These are phyloP conservation scores for Erebia palarica DNA, from an alignment of 2,888 invertebrate genomes.

Conservation along the genomic window DNA sequence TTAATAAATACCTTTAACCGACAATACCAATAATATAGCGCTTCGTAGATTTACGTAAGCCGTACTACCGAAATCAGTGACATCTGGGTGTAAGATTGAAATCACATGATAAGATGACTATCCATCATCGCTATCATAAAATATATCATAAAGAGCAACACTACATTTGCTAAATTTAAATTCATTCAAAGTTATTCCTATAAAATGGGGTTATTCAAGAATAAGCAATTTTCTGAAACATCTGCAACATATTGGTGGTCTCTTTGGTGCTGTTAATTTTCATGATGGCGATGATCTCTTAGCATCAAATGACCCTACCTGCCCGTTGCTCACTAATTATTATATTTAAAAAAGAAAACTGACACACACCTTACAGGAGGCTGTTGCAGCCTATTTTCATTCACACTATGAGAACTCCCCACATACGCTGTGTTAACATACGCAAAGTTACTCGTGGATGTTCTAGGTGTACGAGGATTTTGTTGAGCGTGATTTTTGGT, in stretches of 20 bases:
- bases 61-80: background rate
- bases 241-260: too few relatives aligned
- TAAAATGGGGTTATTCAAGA: too few relatives aligned
- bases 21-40: background rate
- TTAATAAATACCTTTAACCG: too few relatives aligned
- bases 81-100: background rate
- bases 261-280: too few relatives aligned
- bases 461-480: background rate
- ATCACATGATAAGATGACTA: conserved; percentile 2
- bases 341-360: background rate
- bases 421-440: conserved; percentile 67
- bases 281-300: too few relatives aligned
- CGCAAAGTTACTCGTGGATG: conserved; percentile 51
- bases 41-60: background rate
- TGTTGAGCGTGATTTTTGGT: background rate
- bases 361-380: conserved; percentile 56
- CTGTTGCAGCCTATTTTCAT: conserved; percentile 38
- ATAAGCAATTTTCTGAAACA: too few relatives aligned
- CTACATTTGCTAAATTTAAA: too few relatives aligned
- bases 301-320: too few relatives aligned
- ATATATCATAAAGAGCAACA: background rate
- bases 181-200: too few relatives aligned
- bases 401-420: conserved; percentile 60
- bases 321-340: too few relatives aligned
- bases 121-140: background rate